Conservation (phyloP, 1,140 invertebrate species). For the Zaprionus lachaisei region DNA sequence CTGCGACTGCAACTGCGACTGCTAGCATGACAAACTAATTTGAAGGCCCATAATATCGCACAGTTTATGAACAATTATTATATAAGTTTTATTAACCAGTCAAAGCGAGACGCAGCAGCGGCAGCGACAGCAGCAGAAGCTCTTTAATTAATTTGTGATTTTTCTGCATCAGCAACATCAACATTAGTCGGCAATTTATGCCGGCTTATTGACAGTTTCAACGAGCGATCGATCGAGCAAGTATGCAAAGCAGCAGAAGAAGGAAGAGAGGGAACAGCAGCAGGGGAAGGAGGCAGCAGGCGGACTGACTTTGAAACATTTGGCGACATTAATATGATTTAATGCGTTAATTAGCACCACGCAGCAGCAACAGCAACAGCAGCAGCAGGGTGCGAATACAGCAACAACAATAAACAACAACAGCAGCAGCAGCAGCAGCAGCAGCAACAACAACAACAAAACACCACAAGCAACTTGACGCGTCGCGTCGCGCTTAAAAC, state of each 20-base stretch:
- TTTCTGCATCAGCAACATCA: conserved; percentile 59
- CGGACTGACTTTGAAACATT: conserved; percentile 77
- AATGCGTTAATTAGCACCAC: conserved; percentile 83
- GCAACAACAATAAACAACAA: conserved; percentile 18
- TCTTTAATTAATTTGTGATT: conserved; percentile 83
- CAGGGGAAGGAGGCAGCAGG: background rate
- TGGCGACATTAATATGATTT: conserved; percentile 84
- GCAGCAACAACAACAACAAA: background rate
- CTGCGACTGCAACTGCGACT: conserved; percentile 18
- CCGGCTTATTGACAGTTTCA: conserved; percentile 65
- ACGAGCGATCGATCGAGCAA: conserved; percentile 36
- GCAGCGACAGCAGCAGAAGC: background rate
- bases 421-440: conserved; percentile 17
- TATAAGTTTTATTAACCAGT: conserved; percentile 83
- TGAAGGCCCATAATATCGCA: conserved; percentile 82
- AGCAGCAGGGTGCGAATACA: conserved; percentile 58
- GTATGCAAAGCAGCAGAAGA: conserved; percentile 55
- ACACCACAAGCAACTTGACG: conserved; percentile 55
- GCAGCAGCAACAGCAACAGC: conserved; percentile 37
- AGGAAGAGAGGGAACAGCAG: background rate
- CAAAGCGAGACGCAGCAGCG: conserved; percentile 25
- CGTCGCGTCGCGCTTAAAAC: conserved; percentile 50
- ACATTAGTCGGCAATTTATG: conserved; percentile 69
- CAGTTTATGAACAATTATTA: conserved; percentile 84
- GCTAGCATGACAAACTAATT: conserved; percentile 77